Evolutionary conservation across 2,888 invertebrate genomes (phyloP).

Genomic region (Cantharis flavilabris): DNA sequence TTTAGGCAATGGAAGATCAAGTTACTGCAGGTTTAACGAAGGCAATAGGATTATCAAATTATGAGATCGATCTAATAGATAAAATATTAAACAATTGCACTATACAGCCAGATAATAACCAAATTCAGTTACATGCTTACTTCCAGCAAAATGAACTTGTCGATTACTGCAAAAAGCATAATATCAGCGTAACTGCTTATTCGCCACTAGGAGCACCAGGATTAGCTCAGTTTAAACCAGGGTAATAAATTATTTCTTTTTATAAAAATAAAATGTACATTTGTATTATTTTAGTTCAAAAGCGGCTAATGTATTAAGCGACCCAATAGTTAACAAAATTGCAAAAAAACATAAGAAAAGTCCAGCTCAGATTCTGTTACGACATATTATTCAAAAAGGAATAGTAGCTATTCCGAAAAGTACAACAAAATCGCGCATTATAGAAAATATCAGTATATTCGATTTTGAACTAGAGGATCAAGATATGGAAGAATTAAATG

Average conservation of each 20-base stretch:
- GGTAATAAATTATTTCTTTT: conserved; percentile 45
- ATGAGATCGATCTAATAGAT: conserved; percentile 73
- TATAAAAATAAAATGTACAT: background rate
- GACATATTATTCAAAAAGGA: conserved; percentile 72
- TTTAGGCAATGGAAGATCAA: conserved; percentile 68
- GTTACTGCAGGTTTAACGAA: conserved; percentile 70
- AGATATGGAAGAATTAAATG: conserved; percentile 66
- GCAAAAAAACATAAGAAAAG: conserved; percentile 65
- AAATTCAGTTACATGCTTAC: conserved; percentile 79
- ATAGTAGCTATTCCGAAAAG: conserved; percentile 84
- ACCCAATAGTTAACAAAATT: conserved; percentile 59
- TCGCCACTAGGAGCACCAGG: conserved; percentile 79
- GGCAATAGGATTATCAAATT: conserved; percentile 85
- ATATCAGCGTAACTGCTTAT: conserved; percentile 76
- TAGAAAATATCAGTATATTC: conserved; percentile 77
- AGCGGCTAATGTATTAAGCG: conserved; percentile 68
- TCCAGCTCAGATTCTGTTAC: conserved; percentile 74
- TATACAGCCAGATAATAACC: conserved; percentile 66
- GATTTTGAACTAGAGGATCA: conserved; percentile 67
- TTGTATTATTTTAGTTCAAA: conserved; percentile 57
- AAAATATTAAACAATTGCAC: conserved; percentile 64
- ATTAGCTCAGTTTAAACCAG: conserved; percentile 60
- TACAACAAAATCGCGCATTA: conserved; percentile 71
- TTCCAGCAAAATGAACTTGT: conserved; percentile 72
- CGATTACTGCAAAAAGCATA: conserved; percentile 64